A percentile compares a stretch with the other conserved stretches of the same genome.
These are phyloP conservation scores for Tetraneura akinire DNA, from an alignment of 1,140 invertebrate genomes.

Conservation along the genomic window DNA sequence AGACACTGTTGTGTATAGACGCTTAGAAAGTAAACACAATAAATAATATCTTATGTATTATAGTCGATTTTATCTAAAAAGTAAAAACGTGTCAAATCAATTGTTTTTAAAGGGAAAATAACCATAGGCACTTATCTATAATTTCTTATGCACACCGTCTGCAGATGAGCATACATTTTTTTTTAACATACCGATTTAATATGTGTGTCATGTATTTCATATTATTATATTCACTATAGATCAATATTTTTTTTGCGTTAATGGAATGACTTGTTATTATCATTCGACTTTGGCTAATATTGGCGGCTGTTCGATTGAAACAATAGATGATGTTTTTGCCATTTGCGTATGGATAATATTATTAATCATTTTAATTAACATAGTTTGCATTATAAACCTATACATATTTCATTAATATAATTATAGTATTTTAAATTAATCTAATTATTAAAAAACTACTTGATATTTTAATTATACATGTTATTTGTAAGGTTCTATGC, in stretches of 20 bases:
- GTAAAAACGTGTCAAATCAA: slow-evolving; percentile 49
- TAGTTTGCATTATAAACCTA: neutral
- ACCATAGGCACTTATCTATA: neutral
- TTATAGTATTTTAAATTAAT: slow-evolving; percentile 10
- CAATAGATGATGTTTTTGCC: neutral
- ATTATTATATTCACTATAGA: slow-evolving; percentile 7
- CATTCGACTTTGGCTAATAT: neutral
- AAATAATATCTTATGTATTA: neutral
- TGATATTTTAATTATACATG: neutral
- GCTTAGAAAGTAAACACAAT: slow-evolving; percentile 38
- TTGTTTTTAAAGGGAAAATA: slow-evolving; percentile 45
- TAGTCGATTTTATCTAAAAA: slow-evolving; percentile 41
- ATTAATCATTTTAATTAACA: slow-evolving; percentile 27
- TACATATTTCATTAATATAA: neutral
- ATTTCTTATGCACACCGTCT: neutral
- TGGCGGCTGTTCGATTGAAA: neutral
- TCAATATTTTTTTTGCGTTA: slow-evolving; percentile 23
- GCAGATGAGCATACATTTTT: neutral
- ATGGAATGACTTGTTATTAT: slow-evolving; percentile 33
- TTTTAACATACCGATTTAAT: neutral
- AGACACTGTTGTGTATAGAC: slow-evolving; percentile 10
- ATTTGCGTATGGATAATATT: neutral
- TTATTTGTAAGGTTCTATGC: no score
- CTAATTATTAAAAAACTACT: neutral
- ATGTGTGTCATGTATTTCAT: slow-evolving; percentile 34